Evolutionary conservation across 2,113 vertebrate genomes (phyloP).

Genomic region (Alosa alosa): DNA sequence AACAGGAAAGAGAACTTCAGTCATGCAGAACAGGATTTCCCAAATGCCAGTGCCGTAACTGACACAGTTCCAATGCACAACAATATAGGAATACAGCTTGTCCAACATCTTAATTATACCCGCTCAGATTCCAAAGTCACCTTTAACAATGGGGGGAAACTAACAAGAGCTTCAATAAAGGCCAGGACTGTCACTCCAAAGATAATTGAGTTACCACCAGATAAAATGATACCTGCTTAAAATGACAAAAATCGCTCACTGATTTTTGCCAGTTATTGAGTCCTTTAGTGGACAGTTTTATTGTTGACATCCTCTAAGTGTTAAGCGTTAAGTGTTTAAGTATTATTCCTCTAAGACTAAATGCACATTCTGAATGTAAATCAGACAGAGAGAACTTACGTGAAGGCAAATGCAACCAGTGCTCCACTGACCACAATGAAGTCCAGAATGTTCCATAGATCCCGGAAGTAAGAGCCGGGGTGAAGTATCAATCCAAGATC

Average conservation of each 20-base stretch:
- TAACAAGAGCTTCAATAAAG: not conserved
- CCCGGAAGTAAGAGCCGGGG: slow-evolving; percentile 73
- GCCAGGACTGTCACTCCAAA: not conserved
- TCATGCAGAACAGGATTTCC: not conserved
- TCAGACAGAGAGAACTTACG: slow-evolving; percentile 79
- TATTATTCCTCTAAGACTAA: too few species aligned
- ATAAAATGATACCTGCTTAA: not conserved
- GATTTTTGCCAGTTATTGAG: not conserved
- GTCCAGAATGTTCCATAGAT: slow-evolving; percentile 93
- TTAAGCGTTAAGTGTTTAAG: too few species aligned
- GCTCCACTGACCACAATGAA: slow-evolving; percentile 99
- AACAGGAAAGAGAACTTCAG: not conserved
- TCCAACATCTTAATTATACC: not conserved
- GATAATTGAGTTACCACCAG: not conserved
- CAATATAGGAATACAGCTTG: not conserved
- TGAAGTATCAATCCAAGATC: slow-evolving; percentile 74
- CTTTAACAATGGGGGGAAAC: not conserved
- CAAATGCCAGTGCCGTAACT: too few species aligned
- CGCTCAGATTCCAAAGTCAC: not conserved
- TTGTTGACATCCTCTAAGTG: not conserved
- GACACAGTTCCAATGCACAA: not conserved
- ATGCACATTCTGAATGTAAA: not conserved
- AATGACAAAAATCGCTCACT: not conserved
- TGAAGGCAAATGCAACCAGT: slow-evolving; percentile 96
- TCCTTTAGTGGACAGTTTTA: not conserved